Evolutionary conservation across 2,888 invertebrate species (phyloP), one percentile per base, ranked within the genome.

Genomic region (Acronicta alni): DNA sequence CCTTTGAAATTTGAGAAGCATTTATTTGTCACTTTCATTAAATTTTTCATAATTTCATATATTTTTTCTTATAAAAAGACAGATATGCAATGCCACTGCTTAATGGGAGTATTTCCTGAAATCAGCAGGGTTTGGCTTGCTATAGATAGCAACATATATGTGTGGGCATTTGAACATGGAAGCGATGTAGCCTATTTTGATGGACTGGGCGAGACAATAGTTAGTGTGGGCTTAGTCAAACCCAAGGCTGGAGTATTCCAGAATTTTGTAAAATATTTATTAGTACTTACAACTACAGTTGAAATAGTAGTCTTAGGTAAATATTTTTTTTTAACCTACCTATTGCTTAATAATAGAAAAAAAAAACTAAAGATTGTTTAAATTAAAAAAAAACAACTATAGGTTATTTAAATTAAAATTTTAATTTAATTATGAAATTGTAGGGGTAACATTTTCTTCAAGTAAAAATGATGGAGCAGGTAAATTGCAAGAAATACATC

Each of bases 41-140:
- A n/a, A n/a, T n/a, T n/a, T n/a, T n/a, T 7, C 23, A 23, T 57
- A 48, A 67, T 67, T 55, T 7, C 23, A 23, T 57, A 48, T 66
- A 67, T 55, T 44, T 78, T 81, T 83, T 68, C 82, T 83, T 79
- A 83, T 67, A 38, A 51, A 57, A 48, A 20, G 49, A 77, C 66
- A 98, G 98, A 98, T 92, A 98, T 99, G 95, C 98, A 99, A 91
- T 98, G 98, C 76, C 98, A 98, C 84, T 99, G 98, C 86, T 96
- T 98, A 94, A 99, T 99, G 98, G 99, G 99, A 3, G 94, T 99
- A 9, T 99, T 99, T 92, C 97, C 99, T 57, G 99, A 98, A 89
- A 99, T 99, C 73, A 97, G 97, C 54, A 95, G 99, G 83, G 99
- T 99, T 0, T 99, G 99, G 99, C 94, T 99, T 55, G 98, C 99